Evolutionary conservation across 1,140 invertebrate species (phyloP).

Genomic region (Scaptomyza pallida): DNA sequence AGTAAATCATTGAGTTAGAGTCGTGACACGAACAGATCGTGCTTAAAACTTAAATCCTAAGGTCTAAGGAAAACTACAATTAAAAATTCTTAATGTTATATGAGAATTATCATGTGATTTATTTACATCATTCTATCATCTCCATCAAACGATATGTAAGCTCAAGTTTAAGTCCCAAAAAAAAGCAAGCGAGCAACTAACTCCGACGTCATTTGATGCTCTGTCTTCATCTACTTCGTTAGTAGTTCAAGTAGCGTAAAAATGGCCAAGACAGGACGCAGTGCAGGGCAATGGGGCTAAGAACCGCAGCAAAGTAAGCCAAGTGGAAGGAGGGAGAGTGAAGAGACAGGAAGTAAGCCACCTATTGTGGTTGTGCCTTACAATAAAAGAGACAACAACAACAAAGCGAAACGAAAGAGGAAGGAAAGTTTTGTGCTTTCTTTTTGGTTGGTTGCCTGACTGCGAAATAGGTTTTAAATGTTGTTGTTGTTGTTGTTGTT

Average conservation of each 20-base stretch:
- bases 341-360: slow-evolving; percentile 13
- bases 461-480: slow-evolving; percentile 79
- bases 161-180: slow-evolving; percentile 29
- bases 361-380: slow-evolving; percentile 70
- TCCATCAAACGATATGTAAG: slow-evolving; percentile 21
- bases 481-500: slow-evolving; percentile 46
- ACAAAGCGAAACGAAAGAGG: background rate
- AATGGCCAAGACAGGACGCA: slow-evolving; percentile 59
- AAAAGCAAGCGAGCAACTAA: slow-evolving; percentile 52
- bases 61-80: no score
- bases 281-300: slow-evolving; percentile 11
- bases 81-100: no score
- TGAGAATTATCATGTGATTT: no score
- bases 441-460: slow-evolving; percentile 66
- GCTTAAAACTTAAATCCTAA: no score
- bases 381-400: slow-evolving; percentile 60
- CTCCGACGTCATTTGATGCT: background rate
- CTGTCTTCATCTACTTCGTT: slow-evolving; percentile 72
- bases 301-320: slow-evolving; percentile 78
- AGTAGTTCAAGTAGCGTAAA: slow-evolving; percentile 82
- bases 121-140: background rate
- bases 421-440: slow-evolving; percentile 52
- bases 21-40: no score
- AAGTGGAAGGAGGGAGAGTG: slow-evolving; percentile 16
- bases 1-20: no score